Conservation (phyloP, 2,888 invertebrate genomes). For the Sesia apiformis region DNA sequence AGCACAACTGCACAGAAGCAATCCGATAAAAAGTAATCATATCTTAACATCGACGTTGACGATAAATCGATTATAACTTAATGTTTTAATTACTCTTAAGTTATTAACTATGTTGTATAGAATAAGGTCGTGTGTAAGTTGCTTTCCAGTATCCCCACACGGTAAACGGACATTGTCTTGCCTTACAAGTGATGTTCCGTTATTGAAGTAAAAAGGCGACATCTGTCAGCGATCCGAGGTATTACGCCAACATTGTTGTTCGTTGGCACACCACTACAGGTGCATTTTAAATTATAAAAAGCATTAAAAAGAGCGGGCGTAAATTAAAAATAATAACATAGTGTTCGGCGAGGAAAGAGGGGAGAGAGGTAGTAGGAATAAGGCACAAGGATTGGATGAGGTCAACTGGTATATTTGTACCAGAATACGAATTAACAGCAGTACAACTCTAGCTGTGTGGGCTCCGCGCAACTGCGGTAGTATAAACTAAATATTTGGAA, state of each 20-base stretch:
- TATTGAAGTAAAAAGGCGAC: constrained; percentile 29
- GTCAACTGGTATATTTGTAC: neutral
- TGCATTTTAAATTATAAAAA: constrained; percentile 17
- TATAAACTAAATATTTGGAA: too few species aligned
- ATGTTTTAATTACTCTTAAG: too few species aligned
- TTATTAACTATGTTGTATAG: too few species aligned
- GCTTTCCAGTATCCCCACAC: neutral
- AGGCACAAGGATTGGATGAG: neutral
- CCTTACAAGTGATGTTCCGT: constrained; percentile 25
- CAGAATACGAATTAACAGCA: neutral
- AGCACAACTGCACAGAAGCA: too few species aligned
- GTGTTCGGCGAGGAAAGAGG: constrained; percentile 8
- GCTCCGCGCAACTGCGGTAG: too few species aligned
- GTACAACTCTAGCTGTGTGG: too few species aligned
- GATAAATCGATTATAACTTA: too few species aligned
- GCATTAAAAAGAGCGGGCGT: constrained; percentile 23
- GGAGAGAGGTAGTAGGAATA: constrained; percentile 2
- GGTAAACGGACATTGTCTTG: constrained; percentile 20
- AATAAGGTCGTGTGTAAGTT: too few species aligned
- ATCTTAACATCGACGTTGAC: too few species aligned
- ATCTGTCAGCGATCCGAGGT: constrained; percentile 19
- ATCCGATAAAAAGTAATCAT: too few species aligned
- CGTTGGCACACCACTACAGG: constrained; percentile 13
- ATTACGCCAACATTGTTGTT: constrained; percentile 8
- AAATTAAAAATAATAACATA: constrained; percentile 30